phyloP scores from a whole-genome alignment of 2,797 vertebrate species.

The Myiotriccus ornatus region DNA sequence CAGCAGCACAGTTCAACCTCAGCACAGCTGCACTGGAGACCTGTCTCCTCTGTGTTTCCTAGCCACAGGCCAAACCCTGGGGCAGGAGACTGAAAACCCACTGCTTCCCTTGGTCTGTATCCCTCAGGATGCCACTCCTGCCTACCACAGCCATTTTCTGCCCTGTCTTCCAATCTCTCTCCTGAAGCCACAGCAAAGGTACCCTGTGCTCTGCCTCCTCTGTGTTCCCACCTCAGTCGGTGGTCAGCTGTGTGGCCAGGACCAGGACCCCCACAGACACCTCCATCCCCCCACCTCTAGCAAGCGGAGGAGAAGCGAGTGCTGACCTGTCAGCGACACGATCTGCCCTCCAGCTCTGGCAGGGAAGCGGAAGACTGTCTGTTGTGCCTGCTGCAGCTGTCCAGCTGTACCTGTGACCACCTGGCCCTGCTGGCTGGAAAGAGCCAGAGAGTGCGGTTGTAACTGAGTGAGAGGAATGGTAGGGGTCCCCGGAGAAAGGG shows the following conservation, averaged over 20 bases:
- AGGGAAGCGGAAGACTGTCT: constrained; percentile 84
- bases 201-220: background rate
- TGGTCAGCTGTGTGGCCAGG: background rate
- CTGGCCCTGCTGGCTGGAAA: constrained; percentile 81
- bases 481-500: constrained; percentile 81
- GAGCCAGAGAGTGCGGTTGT: constrained; percentile 81
- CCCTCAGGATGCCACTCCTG: background rate
- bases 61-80: background rate
- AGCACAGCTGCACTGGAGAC: background rate
- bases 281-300: background rate
- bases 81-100: background rate
- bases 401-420: constrained; percentile 56
- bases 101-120: background rate
- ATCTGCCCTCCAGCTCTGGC: constrained; percentile 67
- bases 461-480: constrained; percentile 83
- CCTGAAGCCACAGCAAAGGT: background rate
- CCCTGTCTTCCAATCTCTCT: background rate
- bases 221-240: background rate
- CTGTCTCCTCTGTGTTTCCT: background rate
- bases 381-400: constrained; percentile 76
- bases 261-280: background rate
- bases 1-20: background rate
- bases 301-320: constrained; percentile 30
- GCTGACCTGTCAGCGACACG: constrained; percentile 83
- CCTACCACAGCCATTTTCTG: background rate